These are phyloP conservation scores for Lordiphosa clarofinis DNA, from an alignment of 1,140 invertebrate species.

Conservation along the genomic window DNA sequence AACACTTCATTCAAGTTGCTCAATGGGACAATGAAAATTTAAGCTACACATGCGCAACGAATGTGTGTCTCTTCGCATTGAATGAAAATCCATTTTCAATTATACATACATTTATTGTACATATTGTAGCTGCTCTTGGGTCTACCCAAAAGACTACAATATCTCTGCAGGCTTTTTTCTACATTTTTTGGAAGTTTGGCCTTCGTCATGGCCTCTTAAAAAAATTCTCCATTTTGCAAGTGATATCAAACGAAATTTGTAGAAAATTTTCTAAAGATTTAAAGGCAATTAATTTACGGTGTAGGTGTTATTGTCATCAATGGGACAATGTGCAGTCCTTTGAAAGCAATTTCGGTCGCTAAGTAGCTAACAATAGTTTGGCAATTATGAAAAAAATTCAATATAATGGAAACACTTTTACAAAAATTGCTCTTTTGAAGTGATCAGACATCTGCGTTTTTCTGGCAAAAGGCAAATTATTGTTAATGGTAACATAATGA, in stretches of 20 bases:
- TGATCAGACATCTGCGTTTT: constrained; percentile 18
- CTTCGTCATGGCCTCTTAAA: constrained; percentile 31
- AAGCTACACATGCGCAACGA: constrained; percentile 67
- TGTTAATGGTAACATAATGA: constrained; percentile 42
- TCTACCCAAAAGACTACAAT: constrained; percentile 36
- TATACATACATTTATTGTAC: constrained; percentile 46
- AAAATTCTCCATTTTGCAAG: constrained; percentile 33
- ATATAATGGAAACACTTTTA: constrained; percentile 19
- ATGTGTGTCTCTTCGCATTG: constrained; percentile 41
- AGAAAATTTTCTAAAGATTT: not conserved
- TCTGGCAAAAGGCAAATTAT: constrained; percentile 42
- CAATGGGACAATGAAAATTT: constrained; percentile 33
- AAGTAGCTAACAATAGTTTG: constrained; percentile 51
- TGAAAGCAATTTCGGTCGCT: constrained; percentile 51
- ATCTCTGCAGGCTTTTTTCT: constrained; percentile 23
- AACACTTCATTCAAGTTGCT: constrained; percentile 46
- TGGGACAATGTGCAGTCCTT: constrained; percentile 33
- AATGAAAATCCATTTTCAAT: constrained; percentile 47
- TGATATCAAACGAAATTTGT: constrained; percentile 28
- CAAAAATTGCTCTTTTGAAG: constrained; percentile 25
- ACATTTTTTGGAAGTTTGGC: constrained; percentile 17
- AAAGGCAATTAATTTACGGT: constrained; percentile 37
- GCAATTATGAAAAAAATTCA: constrained; percentile 36
- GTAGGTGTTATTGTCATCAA: constrained; percentile 34
- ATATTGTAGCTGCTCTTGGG: constrained; percentile 21